Evolutionary conservation across 2,888 invertebrate species (phyloP).

Genomic region (Cryptus armator): DNA sequence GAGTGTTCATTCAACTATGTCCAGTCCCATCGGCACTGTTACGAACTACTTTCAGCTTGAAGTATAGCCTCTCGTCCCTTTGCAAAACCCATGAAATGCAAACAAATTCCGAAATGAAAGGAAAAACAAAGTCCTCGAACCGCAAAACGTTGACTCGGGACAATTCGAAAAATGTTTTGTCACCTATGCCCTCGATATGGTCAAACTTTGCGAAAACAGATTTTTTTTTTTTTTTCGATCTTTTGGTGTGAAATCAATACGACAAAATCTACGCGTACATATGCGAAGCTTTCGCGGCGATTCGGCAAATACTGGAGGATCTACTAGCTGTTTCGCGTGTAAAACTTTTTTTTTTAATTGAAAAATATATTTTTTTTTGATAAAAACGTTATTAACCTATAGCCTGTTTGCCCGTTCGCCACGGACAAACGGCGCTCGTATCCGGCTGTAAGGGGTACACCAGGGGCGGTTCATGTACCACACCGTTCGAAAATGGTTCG

Average conservation of each 20-base stretch:
- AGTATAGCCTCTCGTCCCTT: background rate
- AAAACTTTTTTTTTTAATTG: background rate
- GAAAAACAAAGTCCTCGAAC: background rate
- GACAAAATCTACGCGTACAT: background rate
- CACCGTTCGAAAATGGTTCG: background rate
- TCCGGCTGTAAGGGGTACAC: background rate
- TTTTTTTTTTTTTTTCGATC: background rate
- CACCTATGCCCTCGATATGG: background rate
- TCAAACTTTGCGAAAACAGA: background rate
- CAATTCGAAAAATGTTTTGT: background rate
- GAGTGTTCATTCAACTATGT: background rate
- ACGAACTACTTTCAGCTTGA: background rate
- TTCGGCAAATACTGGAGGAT: background rate
- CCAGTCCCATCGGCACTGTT: conserved; percentile 11
- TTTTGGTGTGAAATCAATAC: background rate
- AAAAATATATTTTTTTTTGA: too few species aligned
- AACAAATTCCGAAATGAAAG: background rate
- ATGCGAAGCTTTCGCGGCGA: background rate
- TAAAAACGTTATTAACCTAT: too few species aligned
- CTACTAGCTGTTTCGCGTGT: background rate
- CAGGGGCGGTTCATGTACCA: background rate
- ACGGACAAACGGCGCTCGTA: too few species aligned
- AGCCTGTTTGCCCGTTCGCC: too few species aligned
- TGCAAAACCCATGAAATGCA: background rate
- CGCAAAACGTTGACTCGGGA: background rate